Evolutionary conservation across 2,113 vertebrate genomes (phyloP).

Genomic region (Mustelus asterias): DNA sequence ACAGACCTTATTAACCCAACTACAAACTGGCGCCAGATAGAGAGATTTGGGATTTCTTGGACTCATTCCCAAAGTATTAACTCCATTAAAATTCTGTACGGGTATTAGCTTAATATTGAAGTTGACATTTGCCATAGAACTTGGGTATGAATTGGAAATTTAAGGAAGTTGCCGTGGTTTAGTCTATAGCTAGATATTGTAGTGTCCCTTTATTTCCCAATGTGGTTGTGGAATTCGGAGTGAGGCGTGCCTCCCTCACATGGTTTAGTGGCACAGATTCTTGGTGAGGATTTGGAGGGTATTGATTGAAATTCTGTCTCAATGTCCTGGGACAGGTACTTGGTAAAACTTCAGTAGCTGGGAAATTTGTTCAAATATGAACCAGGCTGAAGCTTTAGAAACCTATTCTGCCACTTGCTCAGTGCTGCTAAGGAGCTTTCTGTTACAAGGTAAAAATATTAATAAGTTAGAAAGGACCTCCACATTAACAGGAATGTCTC

Average conservation of each 20-base stretch:
- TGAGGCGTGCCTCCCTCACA: not conserved
- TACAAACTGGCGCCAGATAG: not conserved
- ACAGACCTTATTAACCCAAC: not conserved
- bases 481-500: not conserved
- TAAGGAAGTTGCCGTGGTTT: not conserved
- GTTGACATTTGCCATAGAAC: not conserved
- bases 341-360: not conserved
- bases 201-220: not conserved
- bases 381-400: too few relatives aligned
- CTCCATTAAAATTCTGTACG: not conserved
- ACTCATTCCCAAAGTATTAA: not conserved
- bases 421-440: not conserved
- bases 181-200: not conserved
- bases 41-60: not conserved
- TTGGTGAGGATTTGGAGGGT: not conserved
- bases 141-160: not conserved
- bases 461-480: not conserved
- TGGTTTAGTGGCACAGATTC: not conserved
- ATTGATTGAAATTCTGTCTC: too few relatives aligned
- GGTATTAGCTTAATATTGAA: not conserved
- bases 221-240: not conserved
- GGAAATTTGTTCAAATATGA: not conserved
- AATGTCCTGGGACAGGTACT: not conserved
- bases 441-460: not conserved
- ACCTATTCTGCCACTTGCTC: not conserved